A percentile compares a stretch with the other conserved stretches of the same genome.
Evolutionary conservation across 2,888 invertebrate species (phyloP).

Genomic region (Alloplasta piceator): DNA sequence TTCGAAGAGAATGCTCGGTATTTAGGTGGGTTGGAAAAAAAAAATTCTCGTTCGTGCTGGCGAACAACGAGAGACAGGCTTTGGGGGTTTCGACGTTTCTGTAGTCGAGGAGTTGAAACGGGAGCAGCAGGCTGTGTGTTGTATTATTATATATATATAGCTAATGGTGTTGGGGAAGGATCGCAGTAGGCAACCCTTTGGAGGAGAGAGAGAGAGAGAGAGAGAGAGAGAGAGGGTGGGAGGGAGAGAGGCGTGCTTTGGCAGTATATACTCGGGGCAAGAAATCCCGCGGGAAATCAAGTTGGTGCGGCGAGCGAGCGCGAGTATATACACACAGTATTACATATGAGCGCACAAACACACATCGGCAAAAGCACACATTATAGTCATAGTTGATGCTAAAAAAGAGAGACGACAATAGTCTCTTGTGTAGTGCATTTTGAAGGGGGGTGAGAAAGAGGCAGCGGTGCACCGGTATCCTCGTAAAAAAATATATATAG

Average conservation of each 20-base stretch:
- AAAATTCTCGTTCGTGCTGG: slow-evolving; percentile 23
- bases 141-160: slow-evolving; percentile 8
- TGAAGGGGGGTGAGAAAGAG: neutral
- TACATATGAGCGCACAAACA: slow-evolving; percentile 20
- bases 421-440: slow-evolving; percentile 22
- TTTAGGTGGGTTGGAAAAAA: slow-evolving; percentile 4
- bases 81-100: slow-evolving; percentile 41
- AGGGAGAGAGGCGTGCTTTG: slow-evolving; percentile 1
- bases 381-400: slow-evolving; percentile 44
- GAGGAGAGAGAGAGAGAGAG: too few relatives aligned
- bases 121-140: neutral
- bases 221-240: slow-evolving; percentile 16
- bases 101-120: slow-evolving; percentile 22
- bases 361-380: slow-evolving; percentile 27
- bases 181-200: slow-evolving; percentile 49
- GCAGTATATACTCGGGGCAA: slow-evolving; percentile 65
- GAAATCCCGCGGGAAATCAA: slow-evolving; percentile 81
- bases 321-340: slow-evolving; percentile 46
- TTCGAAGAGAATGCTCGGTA: slow-evolving; percentile 31
- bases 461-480: slow-evolving; percentile 21
- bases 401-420: slow-evolving; percentile 20
- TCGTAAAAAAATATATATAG: slow-evolving; percentile 11
- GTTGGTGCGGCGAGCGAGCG: slow-evolving; percentile 64
- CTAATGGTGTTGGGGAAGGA: slow-evolving; percentile 31
- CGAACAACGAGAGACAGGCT: slow-evolving; percentile 33